Evolutionary conservation across 2,113 vertebrate species (phyloP).

Genomic region (Pseudopodoces humilis): DNA sequence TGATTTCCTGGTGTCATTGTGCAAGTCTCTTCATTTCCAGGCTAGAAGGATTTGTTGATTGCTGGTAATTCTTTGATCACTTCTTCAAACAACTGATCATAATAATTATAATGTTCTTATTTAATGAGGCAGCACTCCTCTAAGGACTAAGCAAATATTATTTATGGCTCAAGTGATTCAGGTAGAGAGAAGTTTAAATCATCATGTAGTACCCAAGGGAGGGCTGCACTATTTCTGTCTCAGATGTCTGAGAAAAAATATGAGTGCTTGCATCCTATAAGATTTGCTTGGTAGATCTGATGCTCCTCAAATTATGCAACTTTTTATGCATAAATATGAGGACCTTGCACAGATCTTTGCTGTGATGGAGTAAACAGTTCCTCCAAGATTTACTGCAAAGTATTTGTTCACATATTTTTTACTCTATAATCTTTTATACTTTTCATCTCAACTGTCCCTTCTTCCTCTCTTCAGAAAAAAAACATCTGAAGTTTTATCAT

Average conservation of each 20-base stretch:
- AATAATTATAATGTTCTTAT: slow-evolving; percentile 9
- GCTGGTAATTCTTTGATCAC: slow-evolving; percentile 30
- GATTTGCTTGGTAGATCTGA: not conserved
- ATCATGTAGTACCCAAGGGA: not conserved
- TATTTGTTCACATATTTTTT: not conserved
- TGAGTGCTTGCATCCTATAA: not conserved
- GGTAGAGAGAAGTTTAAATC: slow-evolving; percentile 42
- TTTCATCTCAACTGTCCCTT: not conserved
- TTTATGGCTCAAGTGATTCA: slow-evolving; percentile 37
- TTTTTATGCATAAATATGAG: not conserved
- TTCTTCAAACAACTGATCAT: slow-evolving; percentile 20
- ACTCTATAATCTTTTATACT: not conserved
- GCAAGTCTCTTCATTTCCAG: not conserved
- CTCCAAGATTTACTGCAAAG: not conserved
- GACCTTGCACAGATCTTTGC: not conserved
- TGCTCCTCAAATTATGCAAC: not conserved
- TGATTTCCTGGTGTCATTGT: not conserved
- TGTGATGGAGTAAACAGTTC: not conserved
- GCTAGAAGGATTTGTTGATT: slow-evolving; percentile 7
- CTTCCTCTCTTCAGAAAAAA: not conserved
- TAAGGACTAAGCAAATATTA: slow-evolving; percentile 33
- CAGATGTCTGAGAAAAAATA: not conserved
- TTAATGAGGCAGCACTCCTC: slow-evolving; percentile 23
- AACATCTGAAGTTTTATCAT: not conserved
- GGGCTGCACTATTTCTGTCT: not conserved